Evolutionary conservation across 2,113 vertebrate species (phyloP).

Genomic region (Chloroceryle aenea): DNA sequence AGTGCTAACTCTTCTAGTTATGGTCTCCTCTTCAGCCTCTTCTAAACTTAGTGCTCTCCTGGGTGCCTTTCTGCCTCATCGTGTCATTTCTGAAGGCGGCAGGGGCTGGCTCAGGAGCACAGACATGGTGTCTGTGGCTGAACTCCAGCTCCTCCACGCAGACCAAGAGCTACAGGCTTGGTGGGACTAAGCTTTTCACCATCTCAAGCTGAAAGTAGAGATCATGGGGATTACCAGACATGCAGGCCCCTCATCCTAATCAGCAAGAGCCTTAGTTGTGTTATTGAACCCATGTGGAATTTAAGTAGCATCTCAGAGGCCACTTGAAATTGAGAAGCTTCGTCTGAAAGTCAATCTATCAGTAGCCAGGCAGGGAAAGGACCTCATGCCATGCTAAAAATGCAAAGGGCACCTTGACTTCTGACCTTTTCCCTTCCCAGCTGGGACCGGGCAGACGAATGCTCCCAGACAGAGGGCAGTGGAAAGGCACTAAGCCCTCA

Average conservation of each 20-base stretch:
- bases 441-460: neutral
- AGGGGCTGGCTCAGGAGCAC: neutral
- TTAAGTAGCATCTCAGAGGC: conserved; percentile 10
- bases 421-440: neutral
- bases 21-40: neutral
- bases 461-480: neutral
- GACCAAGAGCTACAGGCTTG: neutral
- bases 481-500: neutral
- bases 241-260: neutral
- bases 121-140: neutral
- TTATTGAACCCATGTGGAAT: neutral
- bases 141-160: neutral
- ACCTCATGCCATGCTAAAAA: neutral
- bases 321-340: neutral
- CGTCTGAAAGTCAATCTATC: neutral
- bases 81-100: neutral
- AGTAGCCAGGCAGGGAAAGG: neutral
- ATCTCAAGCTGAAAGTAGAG: neutral
- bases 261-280: neutral
- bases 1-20: neutral
- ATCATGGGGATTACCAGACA: neutral
- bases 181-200: neutral
- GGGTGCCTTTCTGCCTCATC: neutral
- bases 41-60: neutral
- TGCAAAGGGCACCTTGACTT: neutral